These are phyloP conservation scores for Alaudala cheleensis DNA, from an alignment of 2,113 vertebrate species.

Conservation along the genomic window DNA sequence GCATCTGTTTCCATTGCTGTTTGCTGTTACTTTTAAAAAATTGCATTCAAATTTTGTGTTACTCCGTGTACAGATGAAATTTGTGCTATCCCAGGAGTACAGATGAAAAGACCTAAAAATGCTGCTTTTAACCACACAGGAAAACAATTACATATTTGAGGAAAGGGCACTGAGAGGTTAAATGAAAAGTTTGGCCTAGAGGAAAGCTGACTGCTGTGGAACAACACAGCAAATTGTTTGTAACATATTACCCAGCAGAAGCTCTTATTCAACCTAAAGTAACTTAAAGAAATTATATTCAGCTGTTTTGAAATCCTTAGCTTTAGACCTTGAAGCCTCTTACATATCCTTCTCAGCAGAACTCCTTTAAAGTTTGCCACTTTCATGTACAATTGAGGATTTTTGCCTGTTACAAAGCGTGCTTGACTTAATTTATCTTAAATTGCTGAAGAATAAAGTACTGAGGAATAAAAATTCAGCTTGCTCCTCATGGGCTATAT, in stretches of 20 bases:
- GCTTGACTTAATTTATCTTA: neutral
- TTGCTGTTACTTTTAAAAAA: neutral
- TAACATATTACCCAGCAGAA: slow-evolving; percentile 20
- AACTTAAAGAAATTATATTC: slow-evolving; percentile 16
- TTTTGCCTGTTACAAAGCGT: rapidly evolving
- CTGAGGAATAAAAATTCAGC: neutral
- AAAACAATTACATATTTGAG: slow-evolving; percentile 65
- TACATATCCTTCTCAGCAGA: neutral
- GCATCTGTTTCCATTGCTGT: neutral
- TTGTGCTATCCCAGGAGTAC: slow-evolving; percentile 30
- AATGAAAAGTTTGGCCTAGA: slow-evolving; percentile 42
- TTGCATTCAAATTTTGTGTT: neutral
- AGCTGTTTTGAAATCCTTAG: neutral
- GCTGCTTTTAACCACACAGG: slow-evolving; percentile 54
- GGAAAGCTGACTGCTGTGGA: slow-evolving; percentile 42
- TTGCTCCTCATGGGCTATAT: neutral
- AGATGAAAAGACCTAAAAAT: slow-evolving; percentile 52
- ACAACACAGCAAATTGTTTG: slow-evolving; percentile 36
- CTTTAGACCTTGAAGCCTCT: neutral
- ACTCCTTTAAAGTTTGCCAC: neutral
- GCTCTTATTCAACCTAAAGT: neutral
- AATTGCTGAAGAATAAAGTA: neutral
- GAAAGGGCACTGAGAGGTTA: slow-evolving; percentile 53
- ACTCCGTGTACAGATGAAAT: neutral
- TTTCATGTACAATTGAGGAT: neutral